These are phyloP conservation scores for Pachyramphus minor DNA, from an alignment of 2,113 vertebrate genomes.

Conservation along the genomic window DNA sequence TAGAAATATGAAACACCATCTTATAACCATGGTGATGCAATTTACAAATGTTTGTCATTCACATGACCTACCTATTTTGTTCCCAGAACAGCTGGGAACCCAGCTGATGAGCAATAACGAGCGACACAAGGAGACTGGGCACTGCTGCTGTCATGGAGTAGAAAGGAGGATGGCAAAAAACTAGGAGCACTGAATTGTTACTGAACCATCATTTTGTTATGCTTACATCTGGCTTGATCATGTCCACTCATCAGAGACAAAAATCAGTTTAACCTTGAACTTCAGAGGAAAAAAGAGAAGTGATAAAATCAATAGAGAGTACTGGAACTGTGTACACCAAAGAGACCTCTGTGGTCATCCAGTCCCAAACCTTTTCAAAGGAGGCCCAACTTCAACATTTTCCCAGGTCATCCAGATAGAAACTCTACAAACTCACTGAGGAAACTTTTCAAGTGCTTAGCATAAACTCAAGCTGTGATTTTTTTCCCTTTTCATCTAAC, in stretches of 20 bases:
- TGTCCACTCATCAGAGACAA: not conserved
- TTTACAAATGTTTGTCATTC: not conserved
- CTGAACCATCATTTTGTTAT: not conserved
- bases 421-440: not conserved
- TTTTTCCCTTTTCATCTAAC: not conserved
- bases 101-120: not conserved
- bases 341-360: not conserved
- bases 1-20: not conserved
- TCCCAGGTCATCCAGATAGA: not conserved
- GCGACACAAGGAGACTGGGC: not conserved
- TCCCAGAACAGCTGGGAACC: not conserved
- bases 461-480: fast-evolving
- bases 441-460: not conserved
- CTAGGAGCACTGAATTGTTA: not conserved
- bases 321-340: not conserved
- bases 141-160: not conserved
- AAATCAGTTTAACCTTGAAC: not conserved
- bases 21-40: not conserved
- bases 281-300: not conserved
- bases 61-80: not conserved
- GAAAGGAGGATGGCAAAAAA: not conserved
- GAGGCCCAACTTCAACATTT: not conserved
- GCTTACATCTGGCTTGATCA: not conserved
- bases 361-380: not conserved
- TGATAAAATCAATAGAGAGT: not conserved